phyloP scores from a whole-genome alignment of 2,888 invertebrate genomes.

The Troilus luridus region DNA sequence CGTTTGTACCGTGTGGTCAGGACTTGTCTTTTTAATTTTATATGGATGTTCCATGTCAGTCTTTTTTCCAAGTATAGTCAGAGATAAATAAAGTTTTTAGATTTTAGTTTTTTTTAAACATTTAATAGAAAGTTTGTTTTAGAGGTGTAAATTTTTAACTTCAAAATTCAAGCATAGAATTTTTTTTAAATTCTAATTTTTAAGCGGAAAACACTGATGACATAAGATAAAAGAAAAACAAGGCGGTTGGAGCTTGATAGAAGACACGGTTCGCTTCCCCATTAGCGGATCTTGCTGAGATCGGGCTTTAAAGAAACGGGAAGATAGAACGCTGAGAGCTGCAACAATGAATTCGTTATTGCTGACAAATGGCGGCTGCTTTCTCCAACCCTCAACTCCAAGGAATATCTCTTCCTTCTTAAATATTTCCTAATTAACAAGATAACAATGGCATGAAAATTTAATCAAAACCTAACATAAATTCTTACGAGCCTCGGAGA shows the following conservation, averaged over 20 bases:
- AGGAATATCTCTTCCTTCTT: neutral
- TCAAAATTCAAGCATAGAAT: too few relatives aligned
- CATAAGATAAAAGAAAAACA: neutral
- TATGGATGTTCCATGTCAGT: too few relatives aligned
- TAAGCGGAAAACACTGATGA: neutral
- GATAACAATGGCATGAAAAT: neutral
- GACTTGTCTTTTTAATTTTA: too few relatives aligned
- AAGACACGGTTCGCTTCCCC: neutral
- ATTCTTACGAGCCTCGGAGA: neutral
- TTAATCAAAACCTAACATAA: neutral
- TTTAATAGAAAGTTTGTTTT: too few relatives aligned
- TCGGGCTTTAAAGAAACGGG: neutral
- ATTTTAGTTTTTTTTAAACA: too few relatives aligned
- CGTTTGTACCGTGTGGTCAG: too few relatives aligned
- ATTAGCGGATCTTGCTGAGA: neutral
- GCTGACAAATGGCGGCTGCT: slow-evolving; percentile 20
- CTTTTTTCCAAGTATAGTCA: too few relatives aligned
- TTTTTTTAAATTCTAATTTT: neutral
- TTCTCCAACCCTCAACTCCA: neutral
- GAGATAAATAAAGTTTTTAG: too few relatives aligned
- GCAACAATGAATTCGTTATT: slow-evolving; percentile 47
- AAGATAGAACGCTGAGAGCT: neutral
- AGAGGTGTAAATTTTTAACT: too few relatives aligned
- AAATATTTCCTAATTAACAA: slow-evolving; percentile 18
- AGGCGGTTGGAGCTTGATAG: neutral